Evolutionary conservation across 2,888 invertebrate genomes (phyloP).

Genomic region (Stenodera caucasica): DNA sequence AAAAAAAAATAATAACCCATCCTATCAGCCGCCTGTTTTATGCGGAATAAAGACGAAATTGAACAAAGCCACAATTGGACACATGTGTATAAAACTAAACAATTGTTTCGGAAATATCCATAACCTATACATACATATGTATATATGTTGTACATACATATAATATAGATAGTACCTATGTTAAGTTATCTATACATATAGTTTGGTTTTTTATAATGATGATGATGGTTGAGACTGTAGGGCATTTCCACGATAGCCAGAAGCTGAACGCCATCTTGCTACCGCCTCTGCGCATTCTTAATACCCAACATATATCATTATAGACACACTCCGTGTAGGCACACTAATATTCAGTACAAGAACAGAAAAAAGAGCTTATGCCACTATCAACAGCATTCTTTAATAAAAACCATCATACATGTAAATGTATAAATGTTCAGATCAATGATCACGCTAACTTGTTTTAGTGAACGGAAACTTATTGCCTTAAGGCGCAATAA

Average conservation of each 20-base stretch:
- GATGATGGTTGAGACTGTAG: conserved; percentile 5
- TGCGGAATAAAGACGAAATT: conserved; percentile 9
- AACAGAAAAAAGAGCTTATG: conserved; percentile 32
- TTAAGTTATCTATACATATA: too few relatives aligned
- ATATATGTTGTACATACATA: too few relatives aligned
- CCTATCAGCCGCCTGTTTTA: conserved; percentile 14
- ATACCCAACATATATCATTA: conserved; percentile 56
- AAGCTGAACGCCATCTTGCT: conserved; percentile 46
- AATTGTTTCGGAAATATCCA: too few relatives aligned
- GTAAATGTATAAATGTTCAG: conserved; percentile 4
- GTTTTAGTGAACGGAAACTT: conserved; percentile 26
- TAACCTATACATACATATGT: too few relatives aligned
- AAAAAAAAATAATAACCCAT: conserved; percentile 6
- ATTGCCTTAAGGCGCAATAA: conserved; percentile 47
- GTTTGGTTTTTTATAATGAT: too few relatives aligned
- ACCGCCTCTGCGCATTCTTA: conserved; percentile 53
- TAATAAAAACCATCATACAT: conserved; percentile 9
- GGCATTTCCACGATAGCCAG: conserved; percentile 30
- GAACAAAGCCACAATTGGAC: too few relatives aligned
- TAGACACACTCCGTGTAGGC: conserved; percentile 56
- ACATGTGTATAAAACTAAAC: too few relatives aligned
- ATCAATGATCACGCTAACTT: conserved; percentile 10
- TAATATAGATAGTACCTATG: too few relatives aligned
- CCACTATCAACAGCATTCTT: conserved; percentile 37
- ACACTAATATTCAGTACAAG: conserved; percentile 43